Evolutionary conservation across 1,140 invertebrate species (phyloP).

Genomic region (Platyura marginata): DNA sequence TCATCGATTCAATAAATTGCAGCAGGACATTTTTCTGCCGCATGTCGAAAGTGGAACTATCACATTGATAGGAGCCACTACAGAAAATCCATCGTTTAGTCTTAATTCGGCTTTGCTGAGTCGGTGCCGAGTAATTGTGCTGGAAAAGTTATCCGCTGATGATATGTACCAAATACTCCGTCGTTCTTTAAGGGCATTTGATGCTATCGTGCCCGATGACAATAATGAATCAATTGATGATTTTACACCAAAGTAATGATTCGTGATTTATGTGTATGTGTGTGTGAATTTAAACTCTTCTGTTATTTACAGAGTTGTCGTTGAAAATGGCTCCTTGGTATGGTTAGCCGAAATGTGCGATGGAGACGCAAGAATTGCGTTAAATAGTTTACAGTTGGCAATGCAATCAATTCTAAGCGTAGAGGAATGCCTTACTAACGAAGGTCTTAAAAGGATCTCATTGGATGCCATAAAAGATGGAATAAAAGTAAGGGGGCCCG

Average conservation of each 20-base stretch:
- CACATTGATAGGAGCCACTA: conserved; percentile 68
- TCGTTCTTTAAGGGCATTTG: conserved; percentile 30
- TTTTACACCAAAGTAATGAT: not conserved
- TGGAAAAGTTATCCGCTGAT: conserved; percentile 45
- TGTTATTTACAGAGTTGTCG: conserved; percentile 19
- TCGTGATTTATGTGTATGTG: too few relatives aligned
- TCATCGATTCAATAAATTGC: conserved; percentile 70
- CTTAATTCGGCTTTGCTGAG: conserved; percentile 64
- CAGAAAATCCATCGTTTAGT: conserved; percentile 75
- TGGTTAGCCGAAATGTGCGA: conserved; percentile 59
- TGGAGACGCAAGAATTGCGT: conserved; percentile 62
- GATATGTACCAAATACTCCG: conserved; percentile 42
- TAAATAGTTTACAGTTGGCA: conserved; percentile 56
- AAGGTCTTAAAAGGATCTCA: conserved; percentile 26
- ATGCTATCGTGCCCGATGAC: conserved; percentile 16
- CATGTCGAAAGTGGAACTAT: conserved; percentile 67
- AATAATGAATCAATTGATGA: too few relatives aligned
- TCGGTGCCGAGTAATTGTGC: conserved; percentile 52
- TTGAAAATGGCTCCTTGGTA: conserved; percentile 41
- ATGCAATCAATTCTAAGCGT: conserved; percentile 27
- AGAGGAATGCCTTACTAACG: conserved; percentile 8
- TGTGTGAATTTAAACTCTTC: not conserved
- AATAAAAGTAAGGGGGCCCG: conserved; percentile 29
- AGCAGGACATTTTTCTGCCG: conserved; percentile 61
- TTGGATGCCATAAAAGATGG: conserved; percentile 42